Base-by-base conservation (phyloP, 2,888 invertebrate genomes). In the Leptodirus hochenwartii region DNA sequence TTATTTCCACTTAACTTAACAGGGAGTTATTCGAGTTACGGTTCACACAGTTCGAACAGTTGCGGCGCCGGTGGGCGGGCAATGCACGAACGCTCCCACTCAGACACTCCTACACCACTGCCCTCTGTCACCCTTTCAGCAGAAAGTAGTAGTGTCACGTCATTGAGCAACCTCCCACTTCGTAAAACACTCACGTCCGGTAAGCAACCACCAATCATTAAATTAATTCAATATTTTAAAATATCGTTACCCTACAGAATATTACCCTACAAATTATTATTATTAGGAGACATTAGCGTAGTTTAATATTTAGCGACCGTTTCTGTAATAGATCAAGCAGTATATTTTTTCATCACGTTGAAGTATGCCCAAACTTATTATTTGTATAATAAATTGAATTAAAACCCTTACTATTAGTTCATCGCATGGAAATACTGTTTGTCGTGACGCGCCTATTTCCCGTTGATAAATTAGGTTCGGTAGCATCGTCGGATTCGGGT, bases 81-180 rank as follows among this genome's bases (percentile, higher is more conserved):
- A 26, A 76, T 80, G 53, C 87, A 87, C 52, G 87, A 87, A 54
- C 65, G 87, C 37, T 85, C 85, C 16, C 85, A 87, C 56, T 85
- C 85, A 15, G 87, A 87, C 53, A 84, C 84, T 27, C 82, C 79
- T 12, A 78, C 80, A 28, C 75, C 80, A 29, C 59, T 82, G 43
- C 79, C 80, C 28, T 75, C 80, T 8, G 87, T 91, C 30, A 85
- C 88, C 55, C 64, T 93, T 34, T 88, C 85, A 32, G 82, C 85
- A 17, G 91, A 93, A 59, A 90, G 90, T 57, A 90, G 90, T 55
- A 90, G 88, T 53, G 90, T 91, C 38, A 85, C 90, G 31, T 87
- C 87, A 36, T 69, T 90, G 45, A 82, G 84, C 49, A 87, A 85
- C 62, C 65, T 88, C 56, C 84, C 87, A 37, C 60, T 85, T 43